Percentiles rank a stretch among this genome's conserved stretches.
Evolutionary conservation across 1,140 invertebrate genomes (phyloP).

Genomic region (Anoplolepis gracilipes): DNA sequence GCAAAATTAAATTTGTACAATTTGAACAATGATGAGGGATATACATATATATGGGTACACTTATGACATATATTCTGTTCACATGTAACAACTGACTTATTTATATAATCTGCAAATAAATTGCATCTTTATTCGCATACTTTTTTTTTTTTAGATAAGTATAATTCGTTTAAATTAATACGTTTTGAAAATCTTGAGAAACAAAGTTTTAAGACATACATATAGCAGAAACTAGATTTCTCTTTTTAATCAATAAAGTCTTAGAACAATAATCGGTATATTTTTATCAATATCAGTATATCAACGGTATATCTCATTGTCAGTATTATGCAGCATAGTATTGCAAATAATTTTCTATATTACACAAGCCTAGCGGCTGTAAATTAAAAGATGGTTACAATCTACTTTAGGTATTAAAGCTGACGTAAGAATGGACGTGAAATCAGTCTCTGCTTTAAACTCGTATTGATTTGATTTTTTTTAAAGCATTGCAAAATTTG

Average conservation of each 20-base stretch:
- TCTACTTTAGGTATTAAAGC: constrained; percentile 51
- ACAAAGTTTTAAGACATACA: neutral
- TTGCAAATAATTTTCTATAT: constrained; percentile 56
- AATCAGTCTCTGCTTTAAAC: constrained; percentile 69
- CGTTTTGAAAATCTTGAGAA: neutral
- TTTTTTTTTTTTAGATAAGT: neutral
- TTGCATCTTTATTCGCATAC: neutral
- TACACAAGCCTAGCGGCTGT: constrained; percentile 53
- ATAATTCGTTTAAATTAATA: no score
- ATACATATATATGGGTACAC: constrained; percentile 53
- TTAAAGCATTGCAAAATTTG: constrained; percentile 38
- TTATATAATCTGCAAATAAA: constrained; percentile 52
- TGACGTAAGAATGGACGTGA: constrained; percentile 58
- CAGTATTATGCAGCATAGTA: constrained; percentile 45
- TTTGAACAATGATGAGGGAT: constrained; percentile 61
- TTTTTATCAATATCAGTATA: constrained; percentile 11
- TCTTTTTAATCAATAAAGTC: constrained; percentile 17
- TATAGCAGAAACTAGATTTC: constrained; percentile 26
- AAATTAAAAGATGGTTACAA: constrained; percentile 50
- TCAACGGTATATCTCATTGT: constrained; percentile 17
- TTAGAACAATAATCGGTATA: constrained; percentile 4
- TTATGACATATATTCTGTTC: constrained; percentile 59
- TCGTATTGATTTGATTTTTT: constrained; percentile 45
- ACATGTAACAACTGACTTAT: constrained; percentile 49
- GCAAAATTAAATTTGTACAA: constrained; percentile 63